These are phyloP conservation scores for Sarotherodon lohbergeri DNA, from an alignment of 2,113 vertebrate genomes.

Conservation along the genomic window DNA sequence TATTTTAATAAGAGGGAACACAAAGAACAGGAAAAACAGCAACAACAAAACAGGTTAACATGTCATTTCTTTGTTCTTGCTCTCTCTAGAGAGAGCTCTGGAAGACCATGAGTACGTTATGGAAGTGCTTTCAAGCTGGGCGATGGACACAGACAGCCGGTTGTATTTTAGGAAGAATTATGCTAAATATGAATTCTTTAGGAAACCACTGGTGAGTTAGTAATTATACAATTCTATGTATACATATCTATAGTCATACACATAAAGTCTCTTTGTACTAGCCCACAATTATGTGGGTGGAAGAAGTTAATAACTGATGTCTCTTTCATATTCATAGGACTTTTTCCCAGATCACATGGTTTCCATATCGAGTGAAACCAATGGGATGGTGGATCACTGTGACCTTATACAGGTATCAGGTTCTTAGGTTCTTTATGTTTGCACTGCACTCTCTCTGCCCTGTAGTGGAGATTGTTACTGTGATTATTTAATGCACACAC, in stretches of 20 bases:
- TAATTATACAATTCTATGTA: not conserved
- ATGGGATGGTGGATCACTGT: constrained; percentile 78
- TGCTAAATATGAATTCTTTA: constrained; percentile 98
- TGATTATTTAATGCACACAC: not conserved
- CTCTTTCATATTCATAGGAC: constrained; percentile 69
- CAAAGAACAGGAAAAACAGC: not conserved
- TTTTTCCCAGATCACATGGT: constrained; percentile 98
- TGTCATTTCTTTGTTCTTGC: not conserved
- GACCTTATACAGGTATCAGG: constrained; percentile 85
- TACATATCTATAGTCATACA: not conserved
- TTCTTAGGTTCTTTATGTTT: not conserved
- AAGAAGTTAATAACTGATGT: not conserved
- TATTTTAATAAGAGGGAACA: not conserved
- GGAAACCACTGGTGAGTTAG: constrained; percentile 87
- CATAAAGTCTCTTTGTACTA: not conserved
- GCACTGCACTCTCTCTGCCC: not conserved
- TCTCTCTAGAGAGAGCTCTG: constrained; percentile 84
- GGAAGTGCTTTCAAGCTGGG: constrained; percentile 88
- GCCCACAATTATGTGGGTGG: not conserved
- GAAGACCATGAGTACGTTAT: constrained; percentile 94
- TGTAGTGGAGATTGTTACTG: not conserved
- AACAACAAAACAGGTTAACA: not conserved
- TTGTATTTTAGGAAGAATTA: constrained; percentile 97
- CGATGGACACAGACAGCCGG: constrained; percentile 84
- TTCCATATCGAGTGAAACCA: constrained; percentile 84